A percentile compares a stretch with the other conserved stretches of the same genome.
Conservation (phyloP, 2,797 vertebrate genomes). For the Clangula hyemalis region DNA sequence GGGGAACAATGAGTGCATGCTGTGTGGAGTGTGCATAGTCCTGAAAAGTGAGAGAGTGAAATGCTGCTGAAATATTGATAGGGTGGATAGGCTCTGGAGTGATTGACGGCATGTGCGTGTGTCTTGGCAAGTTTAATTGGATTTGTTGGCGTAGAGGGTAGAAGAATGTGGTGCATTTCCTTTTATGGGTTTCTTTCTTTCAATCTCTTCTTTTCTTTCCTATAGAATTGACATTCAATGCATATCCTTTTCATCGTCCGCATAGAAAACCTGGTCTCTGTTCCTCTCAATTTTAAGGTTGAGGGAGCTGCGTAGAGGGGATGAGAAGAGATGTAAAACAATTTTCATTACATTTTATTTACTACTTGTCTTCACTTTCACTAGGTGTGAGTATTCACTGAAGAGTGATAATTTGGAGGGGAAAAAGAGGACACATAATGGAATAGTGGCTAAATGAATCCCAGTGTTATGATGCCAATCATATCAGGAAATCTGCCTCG, state of each 20-base stretch:
- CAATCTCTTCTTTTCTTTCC: background rate
- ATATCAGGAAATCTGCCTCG: background rate
- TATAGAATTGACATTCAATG: constrained; percentile 19
- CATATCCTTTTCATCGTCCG: constrained; percentile 15
- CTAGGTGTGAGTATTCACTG: background rate
- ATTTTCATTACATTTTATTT: constrained; percentile 22
- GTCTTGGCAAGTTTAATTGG: constrained; percentile 67
- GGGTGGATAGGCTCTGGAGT: constrained; percentile 1
- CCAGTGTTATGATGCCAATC: background rate
- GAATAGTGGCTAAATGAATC: background rate
- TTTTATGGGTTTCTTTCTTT: constrained; percentile 47
- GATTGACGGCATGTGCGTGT: constrained; percentile 19
- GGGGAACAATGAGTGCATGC: constrained; percentile 16
- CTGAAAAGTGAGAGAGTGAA: constrained; percentile 29
- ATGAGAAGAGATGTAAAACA: constrained; percentile 9
- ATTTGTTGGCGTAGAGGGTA: constrained; percentile 48
- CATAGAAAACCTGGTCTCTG: constrained; percentile 20
- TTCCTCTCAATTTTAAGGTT: constrained; percentile 8
- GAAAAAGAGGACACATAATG: background rate
- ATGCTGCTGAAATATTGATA: constrained; percentile 67
- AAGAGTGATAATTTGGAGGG: background rate
- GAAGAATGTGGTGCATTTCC: constrained; percentile 45
- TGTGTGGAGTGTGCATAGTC: constrained; percentile 37
- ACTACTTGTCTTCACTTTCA: constrained; percentile 19
- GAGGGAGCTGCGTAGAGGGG: background rate